A percentile compares a stretch with the other conserved stretches of the same genome.
phyloP scores from a whole-genome alignment of 2,797 vertebrate genomes.

The Alcedo atthis region DNA sequence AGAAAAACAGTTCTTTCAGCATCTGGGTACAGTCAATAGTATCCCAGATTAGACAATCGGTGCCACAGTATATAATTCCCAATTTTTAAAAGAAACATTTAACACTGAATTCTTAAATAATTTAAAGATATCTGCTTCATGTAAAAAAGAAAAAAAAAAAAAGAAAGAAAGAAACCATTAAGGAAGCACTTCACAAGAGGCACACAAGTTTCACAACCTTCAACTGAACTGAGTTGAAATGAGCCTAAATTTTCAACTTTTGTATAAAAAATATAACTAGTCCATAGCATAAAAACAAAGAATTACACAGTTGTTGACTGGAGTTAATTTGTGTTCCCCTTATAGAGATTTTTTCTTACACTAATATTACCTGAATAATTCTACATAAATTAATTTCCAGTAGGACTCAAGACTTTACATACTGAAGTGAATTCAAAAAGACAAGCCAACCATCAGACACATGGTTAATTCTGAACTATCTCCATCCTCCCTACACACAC shows the following conservation, averaged over 20 bases:
- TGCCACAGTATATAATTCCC: not conserved
- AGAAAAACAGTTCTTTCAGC: constrained; percentile 38
- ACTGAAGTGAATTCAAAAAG: not conserved
- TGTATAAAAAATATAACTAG: not conserved
- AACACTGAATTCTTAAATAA: constrained; percentile 42
- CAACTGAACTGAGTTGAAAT: not conserved
- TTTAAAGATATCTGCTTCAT: constrained; percentile 4
- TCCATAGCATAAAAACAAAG: not conserved
- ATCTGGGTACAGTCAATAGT: constrained; percentile 46
- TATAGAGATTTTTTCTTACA: not conserved
- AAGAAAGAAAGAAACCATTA: not conserved
- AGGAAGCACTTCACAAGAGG: not conserved
- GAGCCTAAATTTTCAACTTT: not conserved
- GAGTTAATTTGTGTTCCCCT: not conserved
- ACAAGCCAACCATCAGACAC: not conserved
- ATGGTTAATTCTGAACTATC: not conserved
- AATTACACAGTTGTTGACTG: not conserved
- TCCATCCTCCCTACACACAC: too few relatives aligned
- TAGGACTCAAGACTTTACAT: not conserved
- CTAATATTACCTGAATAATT: not conserved
- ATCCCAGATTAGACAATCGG: constrained; percentile 31
- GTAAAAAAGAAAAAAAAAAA: not conserved
- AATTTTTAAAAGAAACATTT: not conserved
- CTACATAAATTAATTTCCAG: not conserved
- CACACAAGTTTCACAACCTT: not conserved